Conservation (phyloP, 2,113 vertebrate species). For the Willisornis vidua region DNA sequence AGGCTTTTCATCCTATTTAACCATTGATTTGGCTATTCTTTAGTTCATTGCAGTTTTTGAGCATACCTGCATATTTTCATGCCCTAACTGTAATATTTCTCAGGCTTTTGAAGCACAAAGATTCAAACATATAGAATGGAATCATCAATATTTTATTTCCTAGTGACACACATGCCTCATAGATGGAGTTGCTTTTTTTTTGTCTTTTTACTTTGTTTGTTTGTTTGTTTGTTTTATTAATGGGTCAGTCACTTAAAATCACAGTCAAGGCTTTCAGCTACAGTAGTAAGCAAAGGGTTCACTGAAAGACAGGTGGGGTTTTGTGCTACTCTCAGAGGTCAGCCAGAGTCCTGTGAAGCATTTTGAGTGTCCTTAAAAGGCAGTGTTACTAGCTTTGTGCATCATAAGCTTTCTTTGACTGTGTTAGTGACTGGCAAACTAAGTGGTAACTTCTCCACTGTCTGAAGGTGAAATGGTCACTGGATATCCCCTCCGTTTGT, state of each 20-base stretch:
- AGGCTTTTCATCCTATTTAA: neutral
- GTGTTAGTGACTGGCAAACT: neutral
- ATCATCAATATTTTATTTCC: neutral
- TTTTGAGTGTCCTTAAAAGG: neutral
- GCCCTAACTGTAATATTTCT: neutral
- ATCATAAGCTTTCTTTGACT: neutral
- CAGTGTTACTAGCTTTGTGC: neutral
- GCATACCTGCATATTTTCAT: neutral
- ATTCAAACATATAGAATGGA: neutral
- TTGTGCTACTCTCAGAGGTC: neutral
- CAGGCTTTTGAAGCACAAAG: neutral
- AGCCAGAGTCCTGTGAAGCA: neutral
- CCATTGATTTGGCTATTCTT: neutral
- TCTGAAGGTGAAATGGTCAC: neutral
- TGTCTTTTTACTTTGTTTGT: neutral
- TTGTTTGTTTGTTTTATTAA: neutral
- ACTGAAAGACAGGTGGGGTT: neutral
- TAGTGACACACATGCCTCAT: neutral
- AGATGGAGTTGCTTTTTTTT: neutral
- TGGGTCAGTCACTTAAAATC: neutral
- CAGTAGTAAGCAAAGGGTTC: neutral
- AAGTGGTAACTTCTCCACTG: neutral
- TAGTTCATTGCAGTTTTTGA: neutral
- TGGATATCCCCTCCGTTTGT: neutral
- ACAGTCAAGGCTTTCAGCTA: neutral